Conservation (phyloP, 2,113 vertebrate genomes). For the Electrona antarctica region DNA sequence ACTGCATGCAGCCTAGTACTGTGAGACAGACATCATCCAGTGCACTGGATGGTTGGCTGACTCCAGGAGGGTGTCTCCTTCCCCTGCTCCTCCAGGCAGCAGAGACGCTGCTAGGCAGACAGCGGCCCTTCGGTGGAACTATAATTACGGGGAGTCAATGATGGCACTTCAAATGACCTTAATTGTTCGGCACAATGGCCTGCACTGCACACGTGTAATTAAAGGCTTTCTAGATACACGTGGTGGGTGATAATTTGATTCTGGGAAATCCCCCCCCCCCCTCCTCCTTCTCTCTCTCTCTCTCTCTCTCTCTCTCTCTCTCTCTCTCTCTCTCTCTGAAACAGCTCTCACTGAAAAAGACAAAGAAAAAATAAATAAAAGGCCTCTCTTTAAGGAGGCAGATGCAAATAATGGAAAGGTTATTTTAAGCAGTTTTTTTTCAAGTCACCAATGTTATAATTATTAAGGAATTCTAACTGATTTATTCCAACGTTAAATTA, state of each 20-base stretch:
- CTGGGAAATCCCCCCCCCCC: background rate
- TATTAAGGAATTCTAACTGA: too few relatives aligned
- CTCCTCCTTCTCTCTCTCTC: slow-evolving; percentile 3
- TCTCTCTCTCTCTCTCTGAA: too few relatives aligned
- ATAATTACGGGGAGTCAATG: slow-evolving; percentile 45
- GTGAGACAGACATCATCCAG: slow-evolving; percentile 33
- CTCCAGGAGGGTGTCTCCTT: slow-evolving; percentile 42
- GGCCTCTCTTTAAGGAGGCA: too few relatives aligned
- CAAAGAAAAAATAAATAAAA: too few relatives aligned
- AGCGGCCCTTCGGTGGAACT: slow-evolving; percentile 39
- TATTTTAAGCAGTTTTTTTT: too few relatives aligned
- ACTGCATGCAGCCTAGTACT: background rate
- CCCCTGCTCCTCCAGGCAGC: slow-evolving; percentile 1
- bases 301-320: background rate
- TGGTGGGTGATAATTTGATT: slow-evolving; percentile 37
- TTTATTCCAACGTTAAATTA: background rate
- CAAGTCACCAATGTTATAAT: too few relatives aligned
- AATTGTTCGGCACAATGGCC: slow-evolving; percentile 59
- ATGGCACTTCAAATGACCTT: slow-evolving; percentile 52
- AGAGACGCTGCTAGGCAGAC: slow-evolving; percentile 27
- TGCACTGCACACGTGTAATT: slow-evolving; percentile 48
- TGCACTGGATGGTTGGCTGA: slow-evolving; percentile 32
- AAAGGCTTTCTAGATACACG: slow-evolving; percentile 41
- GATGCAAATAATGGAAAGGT: too few relatives aligned
- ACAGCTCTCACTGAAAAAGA: too few relatives aligned